Evolutionary conservation across 2,797 vertebrate species (phyloP).

Genomic region (Alectoris magna): DNA sequence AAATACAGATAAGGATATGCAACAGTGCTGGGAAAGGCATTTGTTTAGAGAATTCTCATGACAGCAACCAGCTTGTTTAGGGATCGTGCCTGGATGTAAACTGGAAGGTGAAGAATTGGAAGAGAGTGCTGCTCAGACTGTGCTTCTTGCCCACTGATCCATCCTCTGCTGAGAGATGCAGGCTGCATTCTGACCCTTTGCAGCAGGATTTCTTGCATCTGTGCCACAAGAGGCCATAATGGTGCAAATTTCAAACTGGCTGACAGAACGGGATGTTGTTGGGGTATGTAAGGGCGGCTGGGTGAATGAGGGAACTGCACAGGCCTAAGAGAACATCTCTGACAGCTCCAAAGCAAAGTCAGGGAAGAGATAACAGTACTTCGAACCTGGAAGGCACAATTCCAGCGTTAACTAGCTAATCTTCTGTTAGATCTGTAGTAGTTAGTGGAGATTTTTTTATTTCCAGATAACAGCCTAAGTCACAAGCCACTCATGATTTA

Average conservation of each 20-base stretch:
- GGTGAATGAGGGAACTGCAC: background rate
- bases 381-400: background rate
- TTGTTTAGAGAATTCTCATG: background rate
- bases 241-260: background rate
- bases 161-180: background rate
- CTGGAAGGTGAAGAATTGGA: background rate
- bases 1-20: background rate
- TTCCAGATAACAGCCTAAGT: background rate
- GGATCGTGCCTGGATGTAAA: background rate
- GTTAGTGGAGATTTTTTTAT: background rate
- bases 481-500: background rate
- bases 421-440: background rate
- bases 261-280: background rate
- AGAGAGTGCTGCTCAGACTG: background rate
- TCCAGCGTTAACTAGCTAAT: background rate
- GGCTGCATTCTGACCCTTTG: background rate
- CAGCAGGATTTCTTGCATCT: background rate
- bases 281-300: background rate
- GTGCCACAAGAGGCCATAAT: accelerated
- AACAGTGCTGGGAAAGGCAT: background rate
- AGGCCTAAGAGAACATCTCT: background rate
- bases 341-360: background rate
- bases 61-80: background rate
- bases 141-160: background rate
- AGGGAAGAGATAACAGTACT: background rate